Evolutionary conservation across 2,113 vertebrate genomes (phyloP).

Genomic region (Zosterops borbonicus): DNA sequence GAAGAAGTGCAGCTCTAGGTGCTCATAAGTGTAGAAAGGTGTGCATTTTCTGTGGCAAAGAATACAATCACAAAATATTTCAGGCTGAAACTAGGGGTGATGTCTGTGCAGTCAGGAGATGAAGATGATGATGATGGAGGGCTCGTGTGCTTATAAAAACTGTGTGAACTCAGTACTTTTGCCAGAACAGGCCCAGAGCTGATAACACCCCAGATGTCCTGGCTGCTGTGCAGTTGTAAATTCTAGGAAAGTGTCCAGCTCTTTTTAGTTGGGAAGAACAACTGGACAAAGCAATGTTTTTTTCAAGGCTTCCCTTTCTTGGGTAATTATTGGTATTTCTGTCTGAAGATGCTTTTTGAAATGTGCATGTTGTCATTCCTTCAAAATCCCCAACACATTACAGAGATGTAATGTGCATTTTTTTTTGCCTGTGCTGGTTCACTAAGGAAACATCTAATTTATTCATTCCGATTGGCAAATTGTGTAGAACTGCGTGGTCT

Average conservation of each 20-base stretch:
- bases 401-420: neutral
- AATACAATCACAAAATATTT: neutral
- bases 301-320: neutral
- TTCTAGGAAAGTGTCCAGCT: neutral
- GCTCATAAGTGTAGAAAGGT: fast-evolving
- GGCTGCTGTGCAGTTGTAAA: neutral
- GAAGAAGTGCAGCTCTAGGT: neutral
- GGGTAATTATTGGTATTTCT: neutral
- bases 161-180: fast-evolving
- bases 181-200: neutral
- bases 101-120: neutral
- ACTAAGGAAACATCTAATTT: neutral
- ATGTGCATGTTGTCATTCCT: neutral
- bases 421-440: neutral
- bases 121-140: neutral
- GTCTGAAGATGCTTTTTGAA: neutral
- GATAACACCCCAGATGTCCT: neutral
- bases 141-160: neutral
- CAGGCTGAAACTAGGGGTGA: neutral
- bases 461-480: neutral
- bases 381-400: neutral
- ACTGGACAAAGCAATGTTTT: neutral
- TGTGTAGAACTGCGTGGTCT: neutral
- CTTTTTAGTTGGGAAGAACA: neutral
- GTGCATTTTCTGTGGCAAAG: neutral